These are phyloP conservation scores for Limnephilus auricula DNA, from an alignment of 2,888 invertebrate species.

Conservation along the genomic window DNA sequence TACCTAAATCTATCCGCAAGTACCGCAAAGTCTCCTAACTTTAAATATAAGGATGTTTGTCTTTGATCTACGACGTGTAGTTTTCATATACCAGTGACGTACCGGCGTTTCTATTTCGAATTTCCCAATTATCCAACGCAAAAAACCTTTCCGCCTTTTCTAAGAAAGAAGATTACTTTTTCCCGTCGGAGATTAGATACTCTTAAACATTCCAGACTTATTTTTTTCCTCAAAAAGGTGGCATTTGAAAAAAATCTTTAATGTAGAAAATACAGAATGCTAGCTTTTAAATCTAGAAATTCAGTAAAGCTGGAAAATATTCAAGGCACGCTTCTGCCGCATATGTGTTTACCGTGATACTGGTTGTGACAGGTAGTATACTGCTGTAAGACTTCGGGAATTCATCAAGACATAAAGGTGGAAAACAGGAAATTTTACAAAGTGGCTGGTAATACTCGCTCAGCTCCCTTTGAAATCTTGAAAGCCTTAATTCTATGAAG, in stretches of 20 bases:
- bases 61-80: not conserved
- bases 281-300: not conserved
- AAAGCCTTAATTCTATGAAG: too few species aligned
- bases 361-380: constrained; percentile 2
- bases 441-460: not conserved
- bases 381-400: not conserved
- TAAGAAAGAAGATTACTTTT: not conserved
- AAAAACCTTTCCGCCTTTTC: not conserved
- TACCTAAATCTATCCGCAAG: not conserved
- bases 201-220: not conserved
- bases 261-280: not conserved
- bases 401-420: not conserved
- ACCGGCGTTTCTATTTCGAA: not conserved
- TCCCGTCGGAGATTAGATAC: not conserved
- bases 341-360: not conserved
- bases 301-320: not conserved
- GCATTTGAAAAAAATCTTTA: not conserved
- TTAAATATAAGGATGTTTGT: not conserved
- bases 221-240: not conserved
- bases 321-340: not conserved
- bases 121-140: not conserved
- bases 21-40: not conserved
- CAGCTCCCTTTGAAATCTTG: not conserved
- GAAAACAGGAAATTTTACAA: not conserved
- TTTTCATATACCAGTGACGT: not conserved